Evolutionary conservation across 2,888 invertebrate species (phyloP), one percentile per base, ranked within the genome.

Genomic region (Drosophila robusta): DNA sequence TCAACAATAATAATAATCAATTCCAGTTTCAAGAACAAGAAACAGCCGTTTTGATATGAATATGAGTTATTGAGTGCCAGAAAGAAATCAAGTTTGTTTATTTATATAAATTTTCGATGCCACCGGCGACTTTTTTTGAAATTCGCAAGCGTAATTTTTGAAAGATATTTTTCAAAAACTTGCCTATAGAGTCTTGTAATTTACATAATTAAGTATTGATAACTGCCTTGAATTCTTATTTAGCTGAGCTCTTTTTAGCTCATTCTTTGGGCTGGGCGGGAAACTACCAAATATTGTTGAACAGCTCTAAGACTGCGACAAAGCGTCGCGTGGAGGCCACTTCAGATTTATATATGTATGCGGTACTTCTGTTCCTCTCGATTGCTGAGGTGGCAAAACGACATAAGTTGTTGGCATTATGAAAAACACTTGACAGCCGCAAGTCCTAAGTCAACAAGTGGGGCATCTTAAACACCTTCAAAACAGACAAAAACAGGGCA

Each of bases 361-460:
- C 36, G 38, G 39, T 47, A 18, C 52, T 38, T 38, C 7, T 38
- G 36, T 3, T 9, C 8, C 36, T 38, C 39, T 65, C 72, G 14
- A 71, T 63, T 63, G 67, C 73, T 72, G 70, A 65, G 78, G 61
- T 69, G 78, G 69, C 58, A 56, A 44, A 60, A 42, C 61, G 64
- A 66, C 80, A 82, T 70, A 86, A 58, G 57, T 56, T 58, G 80
- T 65, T 54, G 66, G 78, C 62, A 50, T 69, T 74, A 87, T 80
- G 67, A 64, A 65, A 73, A 70, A 46, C 62, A 71, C 51, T 68
- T 47, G 77, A 65, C 32, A 68, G 44, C 42, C n/a, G 44, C 16
- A 9, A 46, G 70, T 69, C 79, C 85, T 78, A 85, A 81, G 79
- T 81, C 82, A 81, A 81, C 87, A 80, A 42, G 55, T 51, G 57